Base-by-base conservation (phyloP, 2,113 vertebrate genomes). In the Heloderma charlesbogerti region DNA sequence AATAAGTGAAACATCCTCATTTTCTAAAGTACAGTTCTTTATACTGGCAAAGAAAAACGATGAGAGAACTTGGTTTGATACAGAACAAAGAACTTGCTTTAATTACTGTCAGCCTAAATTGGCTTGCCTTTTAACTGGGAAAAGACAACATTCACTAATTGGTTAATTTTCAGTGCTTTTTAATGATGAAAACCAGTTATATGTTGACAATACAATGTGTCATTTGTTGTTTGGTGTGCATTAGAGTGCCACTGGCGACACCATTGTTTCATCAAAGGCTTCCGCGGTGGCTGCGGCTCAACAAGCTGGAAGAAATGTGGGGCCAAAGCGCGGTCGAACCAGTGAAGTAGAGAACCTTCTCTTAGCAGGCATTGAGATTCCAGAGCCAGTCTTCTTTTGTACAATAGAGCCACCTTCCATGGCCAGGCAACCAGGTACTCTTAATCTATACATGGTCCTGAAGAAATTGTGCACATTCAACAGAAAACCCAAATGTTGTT, bases 301-400 rank as follows among this genome's bases (percentile, higher is more conserved):
- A 3, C 95, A 93, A 84, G 98, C 98, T 2, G 94, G 96, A 48
- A 94, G 83, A 5, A 95, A 96, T 15, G 92, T 94, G 89, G 95
- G 43, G 63, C 86, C 91, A 25, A 93, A 94, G 57, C 94, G 69
- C 4, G 87, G 4, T 3, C 93, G 91, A 20, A 45, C 34, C 9
- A 54, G 10, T 78, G 97, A 96, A 0, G 4, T 60, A 0, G 95
- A 95, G 84, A 97, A 90, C 71, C 97, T 98, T 86, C 87, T 99
- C 15, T 96, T 99, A 57, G 99, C 98, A 1, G 98, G 98, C 0
- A 98, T 99, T 86, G 99, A 99, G 92, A 92, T 99, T 77, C 99
- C 99, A n/a, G 98, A 99, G 16, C 99, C 99, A 0, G 99, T 99
- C 74, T 99, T 99, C 97, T 99, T 99, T 96, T 99, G 99, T 95